Base-by-base conservation (phyloP, 2,113 vertebrate species). In the Poeciliopsis prolifica region DNA sequence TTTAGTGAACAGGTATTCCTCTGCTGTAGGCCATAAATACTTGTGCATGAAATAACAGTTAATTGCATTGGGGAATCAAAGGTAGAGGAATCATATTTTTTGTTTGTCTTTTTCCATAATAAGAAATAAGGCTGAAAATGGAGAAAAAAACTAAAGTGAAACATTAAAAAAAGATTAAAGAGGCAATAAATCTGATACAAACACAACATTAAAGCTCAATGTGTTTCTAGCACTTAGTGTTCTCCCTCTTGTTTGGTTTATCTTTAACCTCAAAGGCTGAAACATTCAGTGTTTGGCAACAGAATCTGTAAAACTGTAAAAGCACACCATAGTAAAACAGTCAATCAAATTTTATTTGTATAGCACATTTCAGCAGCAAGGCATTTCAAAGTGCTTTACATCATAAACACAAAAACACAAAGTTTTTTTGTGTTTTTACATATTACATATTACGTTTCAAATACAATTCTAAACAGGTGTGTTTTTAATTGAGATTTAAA, bases 1-100 rank as follows among this genome's bases (percentile, higher is more conserved):
- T 69, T 74, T 24, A 68, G 65, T 72, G 19, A 7, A 75, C 15
- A 42, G 77, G 44, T 65, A 69, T 42, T 73, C 31, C 51, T 63
- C 65, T 33, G 14, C 44, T 75, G 51, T 81, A 48, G 61, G 63
- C 62, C 69, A 63, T 61, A n/a, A 62, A 14, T 35, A 29, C 42
- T 35, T 51, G 63, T 48, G 69, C 66, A 62, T 74, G 65, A 31
- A 44, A 54, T 31, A 48, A 24, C 17, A 42, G 31, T 60, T 62
- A 65, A 61, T 7, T 40, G 65, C 61, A 22, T 64, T 37, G 3
- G 31, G 72, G 51, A 31, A 70, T 22, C 1, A 54, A 44, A n/a
- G 67, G 9, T 17, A 33, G 13, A 4, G 19, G 3, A 30, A 33
- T 61, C n/a, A 29, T 17, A 3, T n/a, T 42, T 33, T 44, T 33